A percentile compares a stretch with the other conserved stretches of the same genome.
These are phyloP conservation scores for Struthidea cinerea DNA, from an alignment of 2,113 vertebrate species.

Conservation along the genomic window DNA sequence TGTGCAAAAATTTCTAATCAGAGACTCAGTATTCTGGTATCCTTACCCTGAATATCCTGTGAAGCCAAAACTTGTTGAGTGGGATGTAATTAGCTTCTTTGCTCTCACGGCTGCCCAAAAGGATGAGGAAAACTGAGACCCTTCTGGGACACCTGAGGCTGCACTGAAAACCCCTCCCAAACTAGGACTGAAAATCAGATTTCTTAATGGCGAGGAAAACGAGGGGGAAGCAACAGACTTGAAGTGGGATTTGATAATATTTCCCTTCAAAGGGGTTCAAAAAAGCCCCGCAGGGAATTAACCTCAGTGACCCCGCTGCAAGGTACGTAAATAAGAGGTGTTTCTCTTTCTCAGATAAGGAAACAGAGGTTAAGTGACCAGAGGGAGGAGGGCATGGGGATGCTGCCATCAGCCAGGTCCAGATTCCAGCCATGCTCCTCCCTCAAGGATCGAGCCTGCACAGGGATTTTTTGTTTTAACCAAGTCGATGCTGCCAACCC, in stretches of 20 bases:
- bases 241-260: background rate
- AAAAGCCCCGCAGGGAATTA: background rate
- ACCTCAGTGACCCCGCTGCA: background rate
- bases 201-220: background rate
- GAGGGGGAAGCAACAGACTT: background rate
- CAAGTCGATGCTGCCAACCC: fast-evolving
- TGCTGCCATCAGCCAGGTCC: background rate
- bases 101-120: background rate
- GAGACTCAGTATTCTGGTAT: no score
- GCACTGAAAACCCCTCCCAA: background rate
- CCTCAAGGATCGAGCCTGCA: background rate
- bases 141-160: background rate
- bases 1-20: background rate
- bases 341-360: background rate
- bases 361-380: background rate
- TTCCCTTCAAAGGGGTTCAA: background rate
- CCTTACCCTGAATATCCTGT: background rate
- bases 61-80: background rate
- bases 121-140: background rate
- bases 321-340: background rate
- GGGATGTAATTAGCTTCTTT: background rate
- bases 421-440: background rate
- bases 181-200: background rate
- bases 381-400: background rate
- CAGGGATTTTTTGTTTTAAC: background rate